Evolutionary conservation across 2,888 invertebrate species (phyloP), one percentile per base, ranked within the genome.

Genomic region (Ethmia dodecea): DNA sequence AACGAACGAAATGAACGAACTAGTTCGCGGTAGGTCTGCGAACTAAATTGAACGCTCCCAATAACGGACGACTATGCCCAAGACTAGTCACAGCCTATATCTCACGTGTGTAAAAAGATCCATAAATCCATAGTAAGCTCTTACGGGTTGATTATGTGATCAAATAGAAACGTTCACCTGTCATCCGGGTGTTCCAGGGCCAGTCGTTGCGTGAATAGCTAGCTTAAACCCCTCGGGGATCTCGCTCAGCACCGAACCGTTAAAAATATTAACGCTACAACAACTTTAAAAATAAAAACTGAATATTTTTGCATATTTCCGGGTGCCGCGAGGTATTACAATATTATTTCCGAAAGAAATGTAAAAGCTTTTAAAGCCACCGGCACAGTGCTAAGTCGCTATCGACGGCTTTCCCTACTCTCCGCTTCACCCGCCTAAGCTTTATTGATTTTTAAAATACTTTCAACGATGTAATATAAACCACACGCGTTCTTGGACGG

Each of bases 291-390:
- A 74, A 80, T 76, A 81, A 83, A 83, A 83, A 77, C 68, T 70
- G 68, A 71, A 80, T 79, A 80, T 78, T 80, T 83, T 77, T 79
- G 72, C 80, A 81, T 80, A 77, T 65, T 61, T 62, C 55, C 63
- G 49, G 63, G 51, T 52, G 52, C 43, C 47, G 44, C 57, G 59
- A 60, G 63, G 72, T 66, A 75, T 79, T 77, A 81, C 75, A 67
- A 55, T 79, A 77, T 79, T 81, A 79, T 77, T 79, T 75, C 70
- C 75, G 64, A 66, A 62, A 68, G 71, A 70, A 79, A 75, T 77
- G 69, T 77, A 73, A 84, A 83, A 83, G 84, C 84, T 86, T 86
- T 84, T 83, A 75, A 77, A 54, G 79, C 80, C 75, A 64, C 56
- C 62, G 76, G 76, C 69, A 66, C 66, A 65, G 62, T 64, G 62